These are phyloP conservation scores for Cataglyphis albicans DNA, from an alignment of 2,888 invertebrate genomes.

Conservation along the genomic window DNA sequence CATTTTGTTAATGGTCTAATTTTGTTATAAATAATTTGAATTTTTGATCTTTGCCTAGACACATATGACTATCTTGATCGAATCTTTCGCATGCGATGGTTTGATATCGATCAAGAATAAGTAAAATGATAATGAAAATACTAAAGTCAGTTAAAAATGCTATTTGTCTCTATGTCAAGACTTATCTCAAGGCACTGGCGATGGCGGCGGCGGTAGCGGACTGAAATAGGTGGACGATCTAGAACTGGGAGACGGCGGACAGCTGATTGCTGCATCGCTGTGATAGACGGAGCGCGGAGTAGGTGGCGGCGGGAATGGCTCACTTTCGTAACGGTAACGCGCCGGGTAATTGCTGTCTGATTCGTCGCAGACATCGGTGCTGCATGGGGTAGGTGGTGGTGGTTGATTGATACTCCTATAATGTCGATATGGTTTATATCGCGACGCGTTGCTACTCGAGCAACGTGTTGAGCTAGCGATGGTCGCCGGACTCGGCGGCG, in stretches of 20 bases:
- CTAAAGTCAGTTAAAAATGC: constrained; percentile 9
- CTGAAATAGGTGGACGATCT: constrained; percentile 93
- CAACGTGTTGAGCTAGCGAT: constrained; percentile 88
- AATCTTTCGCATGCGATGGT: not conserved
- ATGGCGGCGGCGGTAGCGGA: constrained; percentile 94
- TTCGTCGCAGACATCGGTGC: constrained; percentile 97
- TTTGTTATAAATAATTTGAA: not conserved
- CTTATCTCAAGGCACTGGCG: constrained; percentile 89
- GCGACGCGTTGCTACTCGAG: constrained; percentile 87
- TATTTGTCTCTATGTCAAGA: not conserved
- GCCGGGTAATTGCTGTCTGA: constrained; percentile 92
- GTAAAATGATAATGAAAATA: not conserved
- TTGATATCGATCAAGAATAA: not conserved
- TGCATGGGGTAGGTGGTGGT: constrained; percentile 97
- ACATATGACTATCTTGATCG: not conserved
- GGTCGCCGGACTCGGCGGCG: constrained; percentile 95
- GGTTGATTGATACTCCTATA: constrained; percentile 93
- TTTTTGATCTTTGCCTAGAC: not conserved
- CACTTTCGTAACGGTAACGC: constrained; percentile 88
- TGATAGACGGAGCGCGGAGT: constrained; percentile 92
- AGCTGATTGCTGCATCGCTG: constrained; percentile 89
- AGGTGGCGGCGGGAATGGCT: constrained; percentile 92
- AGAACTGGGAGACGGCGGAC: constrained; percentile 89
- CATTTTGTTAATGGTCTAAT: not conserved
- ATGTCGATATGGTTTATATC: constrained; percentile 92